Evolutionary conservation across 2,797 vertebrate genomes (phyloP).

Genomic region (Smutsia gigantea): DNA sequence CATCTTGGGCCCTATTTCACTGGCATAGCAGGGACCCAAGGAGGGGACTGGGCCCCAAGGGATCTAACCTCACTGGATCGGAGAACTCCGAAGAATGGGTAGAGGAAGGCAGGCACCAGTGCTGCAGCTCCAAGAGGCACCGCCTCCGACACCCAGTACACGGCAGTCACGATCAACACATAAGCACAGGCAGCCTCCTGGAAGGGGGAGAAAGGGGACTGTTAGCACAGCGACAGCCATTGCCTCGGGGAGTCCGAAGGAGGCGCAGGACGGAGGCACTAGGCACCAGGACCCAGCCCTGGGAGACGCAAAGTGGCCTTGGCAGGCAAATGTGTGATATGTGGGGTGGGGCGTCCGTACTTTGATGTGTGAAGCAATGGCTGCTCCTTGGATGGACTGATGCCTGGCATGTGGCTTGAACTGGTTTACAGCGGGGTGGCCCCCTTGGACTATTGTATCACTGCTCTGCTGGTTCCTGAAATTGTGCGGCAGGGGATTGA

Average conservation of each 20-base stretch:
- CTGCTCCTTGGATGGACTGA: neutral
- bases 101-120: constrained; percentile 97
- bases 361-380: neutral
- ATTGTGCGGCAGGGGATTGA: neutral
- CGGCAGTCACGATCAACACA: constrained; percentile 95
- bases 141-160: constrained; percentile 98
- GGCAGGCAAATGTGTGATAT: neutral
- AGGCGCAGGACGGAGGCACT: neutral
- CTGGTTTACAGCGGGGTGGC: no score
- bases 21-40: neutral
- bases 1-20: neutral
- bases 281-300: neutral
- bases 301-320: neutral
- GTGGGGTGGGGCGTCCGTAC: rapidly evolving
- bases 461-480: neutral
- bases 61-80: constrained; percentile 96
- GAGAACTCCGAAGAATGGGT: constrained; percentile 97
- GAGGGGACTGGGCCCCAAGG: neutral
- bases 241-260: no score
- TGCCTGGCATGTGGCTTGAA: neutral
- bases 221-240: neutral
- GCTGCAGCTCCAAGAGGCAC: constrained; percentile 97
- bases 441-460: neutral
- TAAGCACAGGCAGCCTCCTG: constrained; percentile 97
- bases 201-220: neutral